Evolutionary conservation across 2,113 vertebrate species (phyloP), one percentile per base, ranked within the genome.

Genomic region (Otis tarda): DNA sequence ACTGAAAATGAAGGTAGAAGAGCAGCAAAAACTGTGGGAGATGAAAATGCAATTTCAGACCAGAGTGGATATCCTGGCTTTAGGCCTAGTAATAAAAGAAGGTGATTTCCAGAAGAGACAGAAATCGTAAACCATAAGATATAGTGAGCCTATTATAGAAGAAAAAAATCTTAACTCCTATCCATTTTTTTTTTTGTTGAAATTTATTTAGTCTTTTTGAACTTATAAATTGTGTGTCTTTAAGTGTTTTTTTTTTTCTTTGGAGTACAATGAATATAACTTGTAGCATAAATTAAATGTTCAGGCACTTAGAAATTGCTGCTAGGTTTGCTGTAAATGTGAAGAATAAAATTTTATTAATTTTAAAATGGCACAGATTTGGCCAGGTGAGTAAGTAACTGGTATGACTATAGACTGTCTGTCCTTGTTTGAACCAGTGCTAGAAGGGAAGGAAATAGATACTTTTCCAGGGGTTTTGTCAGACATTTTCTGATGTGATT

Each of bases 401-500:
- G 49, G 41, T 86, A 61, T 55, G 24, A 80, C 55, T 83, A 11
- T 14, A 69, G 53, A 69, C 19, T 6, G 4, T 33, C 60, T 61
- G 31, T 80, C 75, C 87, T 74, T 53, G 55, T 50, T 80, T 80
- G 55, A 77, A 43, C 78, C 50, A 33, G 41, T 59, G 20, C 47
- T 81, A 55, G 82, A 89, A 78, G 30, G n/a, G 33, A 95, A 84
- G 60, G 76, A 92, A 83, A 89, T 30, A 4, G 85, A 78, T 92
- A 89, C n/a, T 87, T 95, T 87, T 59, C 73, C 80, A 87, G 65
- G 75, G 64, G 13, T 56, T 95, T 91, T 78, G 21, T 83, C 73
- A 95, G 64, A 61, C 96, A 73, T 87, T 94, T 87, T 92, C 60
- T 94, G 56, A 82, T 87, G 81, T 52, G 87, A 71, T 92, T 81